Percentiles rank a stretch among this genome's conserved stretches.
Conservation (phyloP, 2,797 vertebrate genomes). For the Galaxias olidus region DNA sequence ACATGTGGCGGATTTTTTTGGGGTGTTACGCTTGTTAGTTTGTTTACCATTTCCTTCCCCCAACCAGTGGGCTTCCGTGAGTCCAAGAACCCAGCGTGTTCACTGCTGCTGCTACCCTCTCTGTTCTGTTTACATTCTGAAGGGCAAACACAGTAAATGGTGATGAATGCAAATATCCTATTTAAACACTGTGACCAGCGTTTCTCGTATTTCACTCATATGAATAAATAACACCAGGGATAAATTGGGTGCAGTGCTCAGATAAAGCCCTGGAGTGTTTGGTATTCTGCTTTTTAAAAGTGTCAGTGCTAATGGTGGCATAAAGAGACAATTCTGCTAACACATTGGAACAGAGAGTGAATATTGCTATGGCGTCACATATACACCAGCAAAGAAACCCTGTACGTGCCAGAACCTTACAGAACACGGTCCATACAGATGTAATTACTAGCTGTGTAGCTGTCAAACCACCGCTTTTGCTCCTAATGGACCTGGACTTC, state of each 20-base stretch:
- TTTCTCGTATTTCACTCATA: background rate
- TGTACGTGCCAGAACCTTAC: background rate
- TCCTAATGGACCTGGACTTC: conserved; percentile 20
- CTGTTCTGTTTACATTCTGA: conserved; percentile 13
- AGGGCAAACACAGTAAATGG: conserved; percentile 6
- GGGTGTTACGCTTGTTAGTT: conserved; percentile 14
- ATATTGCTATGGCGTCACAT: background rate
- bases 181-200: background rate
- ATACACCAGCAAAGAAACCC: background rate
- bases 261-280: background rate
- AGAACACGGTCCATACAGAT: background rate
- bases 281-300: background rate
- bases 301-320: background rate
- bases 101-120: background rate
- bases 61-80: conserved; percentile 6
- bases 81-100: background rate
- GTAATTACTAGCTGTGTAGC: background rate
- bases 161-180: conserved; percentile 8
- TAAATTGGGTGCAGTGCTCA: background rate
- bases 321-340: background rate
- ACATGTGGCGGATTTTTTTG: background rate
- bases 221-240: background rate
- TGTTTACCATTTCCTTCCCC: conserved; percentile 5
- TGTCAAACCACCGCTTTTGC: conserved; percentile 2
- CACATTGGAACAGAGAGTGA: background rate